Evolutionary conservation across 2,797 vertebrate genomes (phyloP), one percentile per base, ranked within the genome.

Genomic region (Crenichthys baileyi): DNA sequence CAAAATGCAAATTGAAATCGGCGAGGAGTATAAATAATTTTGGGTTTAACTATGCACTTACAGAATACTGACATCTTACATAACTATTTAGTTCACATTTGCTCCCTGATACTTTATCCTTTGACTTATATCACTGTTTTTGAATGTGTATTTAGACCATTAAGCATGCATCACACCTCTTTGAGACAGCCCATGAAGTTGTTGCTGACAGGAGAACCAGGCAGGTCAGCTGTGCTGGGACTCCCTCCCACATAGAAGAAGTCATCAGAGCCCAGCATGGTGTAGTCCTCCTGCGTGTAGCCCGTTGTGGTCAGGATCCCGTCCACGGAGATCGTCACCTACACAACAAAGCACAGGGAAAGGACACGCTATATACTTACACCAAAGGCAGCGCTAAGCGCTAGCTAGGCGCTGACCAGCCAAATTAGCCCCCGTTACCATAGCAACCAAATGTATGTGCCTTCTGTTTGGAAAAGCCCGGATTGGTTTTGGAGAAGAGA

Each of bases 271-370:
- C 98, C 98, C 95, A 99, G 95, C 98, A 99, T 99, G 96, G 98
- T 99, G 96, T 99, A 99, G 96, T 99, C 98, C 96, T 99, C 98
- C 96, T 99, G 98, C 15, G 98, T 99, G 96, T 99, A 99, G 95
- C 98, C 98, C 84, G 98, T 99, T 94, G 98, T 99, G 94, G 98
- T 99, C 96, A 99, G 97, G 97, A 99, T 99, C 92, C 98, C 98
- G 94, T 99, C 98, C 97, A 99, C 98, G 88, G 98, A 99, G 95
- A 99, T 99, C 95, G 98, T 99, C 93, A 99, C 98, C 98, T 99
- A 98, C 94, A 98, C 96, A 97, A 99, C 98, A 99, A 99, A 99
- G 98, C 98, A 99, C 98, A 99, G 98, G 98, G 97, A 99, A 99
- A 99, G 98, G 98, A 99, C 98, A 99, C 98, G 97, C 98, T 99